These are phyloP conservation scores for Plagodis pulveraria DNA, from an alignment of 2,888 invertebrate genomes.

Conservation along the genomic window DNA sequence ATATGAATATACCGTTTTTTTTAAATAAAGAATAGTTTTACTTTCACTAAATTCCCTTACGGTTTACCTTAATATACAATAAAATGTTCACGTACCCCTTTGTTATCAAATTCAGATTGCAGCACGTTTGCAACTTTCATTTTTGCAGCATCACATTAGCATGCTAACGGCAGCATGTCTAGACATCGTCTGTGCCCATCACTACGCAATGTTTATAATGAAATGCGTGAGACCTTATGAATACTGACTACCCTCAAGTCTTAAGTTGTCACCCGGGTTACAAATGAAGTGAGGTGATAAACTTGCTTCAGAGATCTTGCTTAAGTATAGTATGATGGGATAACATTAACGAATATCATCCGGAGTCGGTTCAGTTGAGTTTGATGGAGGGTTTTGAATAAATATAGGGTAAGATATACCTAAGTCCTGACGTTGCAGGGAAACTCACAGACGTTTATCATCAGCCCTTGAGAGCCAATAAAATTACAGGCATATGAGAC, in stretches of 20 bases:
- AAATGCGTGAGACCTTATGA: slow-evolving; percentile 72
- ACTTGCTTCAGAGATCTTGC: slow-evolving; percentile 43
- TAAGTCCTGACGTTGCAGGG: too few species aligned
- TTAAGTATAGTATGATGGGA: slow-evolving; percentile 48
- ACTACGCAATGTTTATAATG: slow-evolving; percentile 61
- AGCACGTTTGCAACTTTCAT: slow-evolving; percentile 4
- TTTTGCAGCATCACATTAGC: slow-evolving; percentile 40
- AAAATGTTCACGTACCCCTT: slow-evolving; percentile 13
- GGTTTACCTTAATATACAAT: background rate
- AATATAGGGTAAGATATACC: too few species aligned
- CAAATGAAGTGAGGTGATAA: slow-evolving; percentile 60
- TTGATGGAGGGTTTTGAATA: too few species aligned
- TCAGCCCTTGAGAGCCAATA: too few species aligned
- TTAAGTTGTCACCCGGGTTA: slow-evolving; percentile 79
- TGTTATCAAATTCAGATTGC: slow-evolving; percentile 28
- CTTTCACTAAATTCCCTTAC: too few species aligned
- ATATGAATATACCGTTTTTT: too few species aligned
- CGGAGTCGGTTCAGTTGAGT: too few species aligned
- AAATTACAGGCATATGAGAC: too few species aligned
- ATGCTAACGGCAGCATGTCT: slow-evolving; percentile 48
- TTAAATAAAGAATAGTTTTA: too few species aligned
- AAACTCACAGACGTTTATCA: too few species aligned
- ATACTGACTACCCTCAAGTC: slow-evolving; percentile 71
- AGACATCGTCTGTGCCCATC: slow-evolving; percentile 42
- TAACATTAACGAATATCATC: too few species aligned